Evolutionary conservation across 2,888 invertebrate genomes (phyloP), one percentile per base, ranked within the genome.

Genomic region (Laspeyria flexula): DNA sequence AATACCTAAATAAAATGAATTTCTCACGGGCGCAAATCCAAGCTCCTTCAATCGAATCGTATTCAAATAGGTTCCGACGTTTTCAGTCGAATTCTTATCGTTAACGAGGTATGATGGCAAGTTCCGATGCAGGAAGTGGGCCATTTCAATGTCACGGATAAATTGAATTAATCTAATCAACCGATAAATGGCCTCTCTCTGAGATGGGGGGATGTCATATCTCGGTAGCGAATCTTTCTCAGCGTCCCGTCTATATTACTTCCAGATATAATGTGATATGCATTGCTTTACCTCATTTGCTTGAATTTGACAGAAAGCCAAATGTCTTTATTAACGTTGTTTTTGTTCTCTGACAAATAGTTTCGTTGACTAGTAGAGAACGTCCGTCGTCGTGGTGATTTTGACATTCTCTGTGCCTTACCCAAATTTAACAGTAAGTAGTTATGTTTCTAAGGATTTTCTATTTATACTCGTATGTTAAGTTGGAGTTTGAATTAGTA

Each of bases 161-260:
- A 82, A 88, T 88, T 90, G 88, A 88, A 87, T 85, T 82, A 88
- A 86, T 86, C 85, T 86, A 86, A 90, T 90, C 82, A 85, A 75
- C 77, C 85, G 82, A 81, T 82, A 83, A 86, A 87, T 88, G 85
- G 86, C 74, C 77, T 73, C 73, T 43, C 50, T 63, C 55, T 58
- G 43, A 41, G 42, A 42, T 51, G 55, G 51, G 53, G 63, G 46
- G 50, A 49, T 57, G 56, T 66, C 66, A 69, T 64, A 58, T 54
- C 55, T 59, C 43, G 56, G 47, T 57, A 41, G 58, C 41, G 42
- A 58, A 59, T 57, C 46, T 44, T 29, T 58, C 34, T 38, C 45
- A 46, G 49, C 31, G 49, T 49, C 50, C 39, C 31, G 44, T 29
- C 38, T 53, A 48, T n/a, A 59, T 54, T 53, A 39, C 43, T 55